Evolutionary conservation across 2,888 invertebrate species (phyloP).

Genomic region (Physocephala rufipes): DNA sequence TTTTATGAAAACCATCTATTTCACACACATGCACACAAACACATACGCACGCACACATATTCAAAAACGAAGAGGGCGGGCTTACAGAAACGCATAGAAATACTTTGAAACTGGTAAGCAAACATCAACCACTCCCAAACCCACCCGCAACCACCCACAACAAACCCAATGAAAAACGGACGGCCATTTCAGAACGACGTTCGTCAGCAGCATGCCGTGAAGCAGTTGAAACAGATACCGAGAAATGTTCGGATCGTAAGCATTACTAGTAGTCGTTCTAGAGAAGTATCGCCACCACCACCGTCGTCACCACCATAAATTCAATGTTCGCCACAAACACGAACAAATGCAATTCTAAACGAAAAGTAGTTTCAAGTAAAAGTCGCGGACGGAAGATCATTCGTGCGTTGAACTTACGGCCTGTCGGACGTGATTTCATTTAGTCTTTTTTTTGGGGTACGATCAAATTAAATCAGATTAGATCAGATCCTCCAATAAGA

Average conservation of each 20-base stretch:
- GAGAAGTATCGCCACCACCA: no score
- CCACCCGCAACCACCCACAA: background rate
- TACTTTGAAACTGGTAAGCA: conserved; percentile 41
- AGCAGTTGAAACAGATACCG: conserved; percentile 24
- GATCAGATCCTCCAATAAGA: no score
- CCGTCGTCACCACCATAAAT: conserved; percentile 3
- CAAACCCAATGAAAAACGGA: background rate
- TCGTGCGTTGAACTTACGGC: conserved; percentile 55
- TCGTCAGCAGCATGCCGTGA: conserved; percentile 9
- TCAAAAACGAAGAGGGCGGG: conserved; percentile 46
- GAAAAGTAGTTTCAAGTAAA: conserved; percentile 38
- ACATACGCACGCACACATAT: conserved; percentile 47
- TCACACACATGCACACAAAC: background rate
- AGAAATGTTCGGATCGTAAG: conserved; percentile 41
- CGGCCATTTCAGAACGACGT: conserved; percentile 19
- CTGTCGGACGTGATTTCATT: conserved; percentile 38
- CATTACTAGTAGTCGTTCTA: no score
- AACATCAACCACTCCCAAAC: conserved; percentile 20
- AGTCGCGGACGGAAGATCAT: conserved; percentile 57
- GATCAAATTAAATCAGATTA: background rate
- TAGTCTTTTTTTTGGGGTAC: no score
- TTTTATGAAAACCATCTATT: background rate
- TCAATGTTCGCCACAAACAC: conserved; percentile 27
- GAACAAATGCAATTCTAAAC: background rate
- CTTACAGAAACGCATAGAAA: conserved; percentile 10